Conservation (phyloP, 1,140 invertebrate genomes). For the Myzus persicae region DNA sequence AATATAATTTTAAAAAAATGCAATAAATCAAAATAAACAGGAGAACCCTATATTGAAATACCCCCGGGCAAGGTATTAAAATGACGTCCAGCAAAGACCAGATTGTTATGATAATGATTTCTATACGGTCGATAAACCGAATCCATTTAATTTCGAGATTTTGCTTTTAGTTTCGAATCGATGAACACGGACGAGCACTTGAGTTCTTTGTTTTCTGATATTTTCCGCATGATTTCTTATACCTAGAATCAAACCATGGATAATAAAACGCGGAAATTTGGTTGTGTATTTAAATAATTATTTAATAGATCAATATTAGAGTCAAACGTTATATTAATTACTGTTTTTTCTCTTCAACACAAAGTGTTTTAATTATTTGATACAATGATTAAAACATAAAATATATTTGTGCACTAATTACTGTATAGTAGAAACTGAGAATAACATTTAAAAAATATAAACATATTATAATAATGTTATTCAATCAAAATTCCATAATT, state of each 20-base stretch:
- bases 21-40: conserved; percentile 16
- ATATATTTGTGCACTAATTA: background rate
- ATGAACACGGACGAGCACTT: background rate
- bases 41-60: conserved; percentile 1
- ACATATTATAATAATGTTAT: background rate
- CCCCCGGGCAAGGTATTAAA: background rate
- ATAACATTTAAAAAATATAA: background rate
- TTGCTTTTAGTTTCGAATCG: conserved; percentile 49
- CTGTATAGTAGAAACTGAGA: background rate
- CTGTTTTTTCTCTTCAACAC: background rate
- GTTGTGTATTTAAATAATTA: conserved; percentile 6
- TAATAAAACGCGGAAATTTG: conserved; percentile 23
- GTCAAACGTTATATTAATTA: background rate
- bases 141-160: conserved; percentile 41
- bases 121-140: conserved; percentile 18
- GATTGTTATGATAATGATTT: conserved; percentile 30
- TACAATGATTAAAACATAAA: background rate
- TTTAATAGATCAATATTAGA: background rate
- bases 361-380: background rate
- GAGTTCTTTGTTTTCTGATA: conserved; percentile 1
- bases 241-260: background rate
- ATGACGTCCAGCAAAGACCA: background rate
- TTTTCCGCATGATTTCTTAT: conserved; percentile 41
- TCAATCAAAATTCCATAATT: background rate
- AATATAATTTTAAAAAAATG: background rate